Evolutionary conservation across 64 coral and sea anemone genomes (phyloP).

Genomic region (Astreopora myriophthalma): DNA sequence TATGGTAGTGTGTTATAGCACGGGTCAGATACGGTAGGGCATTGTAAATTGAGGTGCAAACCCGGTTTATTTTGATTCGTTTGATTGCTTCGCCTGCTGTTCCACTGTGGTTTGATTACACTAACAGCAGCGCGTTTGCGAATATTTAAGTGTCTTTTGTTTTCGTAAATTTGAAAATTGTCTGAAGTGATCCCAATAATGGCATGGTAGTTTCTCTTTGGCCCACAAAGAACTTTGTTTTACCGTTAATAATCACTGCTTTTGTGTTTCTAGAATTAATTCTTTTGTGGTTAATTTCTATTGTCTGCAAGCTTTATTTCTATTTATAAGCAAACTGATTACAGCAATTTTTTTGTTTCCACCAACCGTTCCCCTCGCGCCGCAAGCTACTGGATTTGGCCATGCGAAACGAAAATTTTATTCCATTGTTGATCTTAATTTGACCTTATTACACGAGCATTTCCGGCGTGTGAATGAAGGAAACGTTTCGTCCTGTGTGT

Average conservation of each 20-base stretch:
- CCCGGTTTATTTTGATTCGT: constrained; percentile 29
- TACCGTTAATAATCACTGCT: constrained; percentile 19
- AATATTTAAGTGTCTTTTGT: neutral
- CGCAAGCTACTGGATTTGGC: neutral
- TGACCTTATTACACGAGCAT: neutral
- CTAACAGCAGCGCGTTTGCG: neutral
- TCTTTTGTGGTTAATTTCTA: constrained; percentile 25
- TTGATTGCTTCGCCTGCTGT: neutral
- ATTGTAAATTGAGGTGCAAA: constrained; percentile 19
- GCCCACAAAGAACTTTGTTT: neutral
- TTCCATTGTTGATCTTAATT: neutral
- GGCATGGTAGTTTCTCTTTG: neutral
- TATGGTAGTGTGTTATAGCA: constrained; percentile 10
- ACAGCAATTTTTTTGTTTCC: neutral
- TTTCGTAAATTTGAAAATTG: neutral
- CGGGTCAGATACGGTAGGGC: constrained; percentile 47
- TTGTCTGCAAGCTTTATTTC: constrained; percentile 34
- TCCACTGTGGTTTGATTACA: neutral
- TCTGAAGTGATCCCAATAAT: neutral
- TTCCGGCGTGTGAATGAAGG: neutral
- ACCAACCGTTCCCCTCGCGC: neutral
- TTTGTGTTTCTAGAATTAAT: constrained; percentile 26
- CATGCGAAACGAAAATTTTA: neutral
- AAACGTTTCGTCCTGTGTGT: neutral
- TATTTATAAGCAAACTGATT: neutral